Conservation (phyloP, 2,113 vertebrate genomes). For the Cromileptes altivelis region DNA sequence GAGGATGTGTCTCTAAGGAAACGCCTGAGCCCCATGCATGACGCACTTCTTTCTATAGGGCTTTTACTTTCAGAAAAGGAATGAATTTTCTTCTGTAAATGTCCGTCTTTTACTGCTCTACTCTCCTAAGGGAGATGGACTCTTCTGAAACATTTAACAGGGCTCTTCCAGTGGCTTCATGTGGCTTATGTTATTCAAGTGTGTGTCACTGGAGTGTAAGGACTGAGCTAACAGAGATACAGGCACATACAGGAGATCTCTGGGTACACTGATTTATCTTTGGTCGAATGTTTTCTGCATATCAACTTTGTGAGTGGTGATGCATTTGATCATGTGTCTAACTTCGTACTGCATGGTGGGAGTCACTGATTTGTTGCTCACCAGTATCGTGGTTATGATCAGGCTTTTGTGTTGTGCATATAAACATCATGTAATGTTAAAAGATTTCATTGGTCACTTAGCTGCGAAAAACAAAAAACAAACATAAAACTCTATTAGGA, state of each 20-base stretch:
- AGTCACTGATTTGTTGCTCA: no score
- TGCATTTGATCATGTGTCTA: no score
- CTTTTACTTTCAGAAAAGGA: slow-evolving; percentile 6
- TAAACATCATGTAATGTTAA: no score
- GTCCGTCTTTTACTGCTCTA: background rate
- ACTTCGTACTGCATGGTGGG: no score
- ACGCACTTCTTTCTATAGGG: background rate
- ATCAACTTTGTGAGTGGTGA: no score
- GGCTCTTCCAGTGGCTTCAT: background rate
- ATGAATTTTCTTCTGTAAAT: background rate
- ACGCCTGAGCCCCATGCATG: background rate
- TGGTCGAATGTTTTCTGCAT: no score
- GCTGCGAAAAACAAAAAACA: no score
- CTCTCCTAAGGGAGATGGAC: slow-evolving; percentile 29
- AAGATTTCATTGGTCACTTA: no score
- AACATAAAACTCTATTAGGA: no score
- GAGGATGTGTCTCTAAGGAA: slow-evolving; percentile 29
- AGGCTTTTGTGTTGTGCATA: no score
- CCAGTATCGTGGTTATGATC: no score
- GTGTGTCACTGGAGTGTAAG: background rate
- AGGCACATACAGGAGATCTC: background rate
- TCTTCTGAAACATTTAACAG: slow-evolving; percentile 38
- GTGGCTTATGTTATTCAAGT: background rate
- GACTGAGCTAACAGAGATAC: background rate
- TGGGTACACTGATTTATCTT: background rate